phyloP scores from a whole-genome alignment of 2,113 vertebrate species.

The Sardina pilchardus region DNA sequence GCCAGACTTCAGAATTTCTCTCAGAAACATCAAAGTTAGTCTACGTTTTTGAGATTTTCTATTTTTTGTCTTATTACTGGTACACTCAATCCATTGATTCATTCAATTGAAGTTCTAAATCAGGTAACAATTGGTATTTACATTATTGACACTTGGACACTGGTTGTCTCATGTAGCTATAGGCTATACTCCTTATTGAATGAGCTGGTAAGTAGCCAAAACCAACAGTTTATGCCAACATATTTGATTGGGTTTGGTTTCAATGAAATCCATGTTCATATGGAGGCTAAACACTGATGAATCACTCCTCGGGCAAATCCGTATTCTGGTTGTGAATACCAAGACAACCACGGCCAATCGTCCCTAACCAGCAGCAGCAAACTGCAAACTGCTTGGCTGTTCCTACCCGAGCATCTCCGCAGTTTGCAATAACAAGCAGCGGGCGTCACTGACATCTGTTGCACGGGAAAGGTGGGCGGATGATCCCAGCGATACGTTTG shows the following conservation, averaged over 20 bases:
- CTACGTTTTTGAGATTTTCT: not conserved
- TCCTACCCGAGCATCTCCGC: not conserved
- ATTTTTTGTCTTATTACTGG: not conserved
- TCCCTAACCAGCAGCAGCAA: not conserved
- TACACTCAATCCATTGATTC: not conserved
- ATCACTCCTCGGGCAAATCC: not conserved
- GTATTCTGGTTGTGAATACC: not conserved
- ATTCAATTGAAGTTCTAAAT: not conserved
- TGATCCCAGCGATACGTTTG: constrained; percentile 29
- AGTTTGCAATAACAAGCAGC: not conserved
- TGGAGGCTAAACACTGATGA: not conserved
- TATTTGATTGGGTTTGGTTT: not conserved
- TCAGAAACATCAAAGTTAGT: not conserved
- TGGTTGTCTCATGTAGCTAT: not conserved
- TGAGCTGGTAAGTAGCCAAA: not conserved
- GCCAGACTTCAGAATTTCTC: not conserved
- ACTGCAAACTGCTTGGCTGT: not conserved
- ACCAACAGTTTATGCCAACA: not conserved
- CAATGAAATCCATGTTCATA: not conserved
- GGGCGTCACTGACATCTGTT: constrained; percentile 67
- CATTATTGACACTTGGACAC: not conserved
- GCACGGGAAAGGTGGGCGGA: constrained; percentile 56
- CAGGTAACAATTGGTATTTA: not conserved
- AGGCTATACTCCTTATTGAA: not conserved
- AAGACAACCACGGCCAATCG: not conserved